Evolutionary conservation across 2,113 vertebrate species (phyloP), one percentile per base, ranked within the genome.

Genomic region (Pampusana beccarii): DNA sequence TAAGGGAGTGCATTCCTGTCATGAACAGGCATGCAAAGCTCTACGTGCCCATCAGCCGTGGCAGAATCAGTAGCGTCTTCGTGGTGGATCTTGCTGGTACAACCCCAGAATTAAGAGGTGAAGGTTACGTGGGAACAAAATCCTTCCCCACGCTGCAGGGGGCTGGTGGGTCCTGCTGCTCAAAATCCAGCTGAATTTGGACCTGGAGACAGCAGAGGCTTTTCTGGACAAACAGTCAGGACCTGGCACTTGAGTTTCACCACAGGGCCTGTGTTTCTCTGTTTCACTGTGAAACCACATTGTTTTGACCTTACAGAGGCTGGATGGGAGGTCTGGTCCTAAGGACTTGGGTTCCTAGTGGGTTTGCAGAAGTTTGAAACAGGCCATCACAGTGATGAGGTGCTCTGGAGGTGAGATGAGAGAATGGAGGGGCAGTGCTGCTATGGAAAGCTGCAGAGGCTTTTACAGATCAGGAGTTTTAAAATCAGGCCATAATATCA

Each of bases 101-200:
- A 74, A 28, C 11, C 5, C 16, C 33, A 57, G 38, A 92, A 80
- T 38, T 46, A 51, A 53, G 48, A 61, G 23, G 20, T 29, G 13
- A 75, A 66, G 24, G 6, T 34, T 56, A 46, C 1, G 0, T 62
- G 51, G 46, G 12, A 80, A 38, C 8, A 73, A 69, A 58, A 21
- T 73, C 36, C 24, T 12, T 66, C 36, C 2, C 11, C 4, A 28
- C 5, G 5, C 13, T 0, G 3, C 42, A 36, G 40, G 19, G 5
- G 10, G 10, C 33, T 21, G 3, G 7, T 50, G 33, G 11, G 8
- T 89, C 40, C 31, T 29, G 14, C 61, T 75, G n/a, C 74, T 92
- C 0, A 0, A 92, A 70, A 29, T 79, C 5, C 1, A 5, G 11
- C 29, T 81, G 61, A 42, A n/a, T 85, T 89, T 89, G 3, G 4